Percentiles rank a stretch among this genome's conserved stretches.
Conservation (phyloP, 2,888 invertebrate genomes). For the Hypsopygia costalis region DNA sequence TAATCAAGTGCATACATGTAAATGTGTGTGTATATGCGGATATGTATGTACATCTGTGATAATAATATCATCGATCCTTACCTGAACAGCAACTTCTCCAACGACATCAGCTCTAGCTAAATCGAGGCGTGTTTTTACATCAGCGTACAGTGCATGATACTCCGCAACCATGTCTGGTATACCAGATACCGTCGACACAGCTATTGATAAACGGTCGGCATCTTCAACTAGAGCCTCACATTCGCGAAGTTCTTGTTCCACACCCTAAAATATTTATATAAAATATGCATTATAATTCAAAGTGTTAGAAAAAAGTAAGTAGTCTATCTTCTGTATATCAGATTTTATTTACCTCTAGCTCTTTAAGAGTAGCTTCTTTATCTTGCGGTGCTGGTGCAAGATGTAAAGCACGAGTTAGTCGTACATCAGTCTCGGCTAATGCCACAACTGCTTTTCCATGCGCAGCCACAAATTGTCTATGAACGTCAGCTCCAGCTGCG, state of each 20-base stretch:
- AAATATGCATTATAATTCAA: background rate
- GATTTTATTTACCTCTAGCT: conserved; percentile 64
- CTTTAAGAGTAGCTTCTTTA: conserved; percentile 57
- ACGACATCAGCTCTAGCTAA: conserved; percentile 57
- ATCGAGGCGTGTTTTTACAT: conserved; percentile 52
- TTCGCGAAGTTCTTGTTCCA: conserved; percentile 57
- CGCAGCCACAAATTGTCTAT: conserved; percentile 85
- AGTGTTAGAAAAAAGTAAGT: background rate
- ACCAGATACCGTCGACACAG: conserved; percentile 39
- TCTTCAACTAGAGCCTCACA: conserved; percentile 56
- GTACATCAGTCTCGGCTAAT: conserved; percentile 85
- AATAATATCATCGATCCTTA: conserved; percentile 22
- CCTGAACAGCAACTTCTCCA: conserved; percentile 68
- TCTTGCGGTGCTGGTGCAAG: conserved; percentile 72
- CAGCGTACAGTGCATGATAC: conserved; percentile 57
- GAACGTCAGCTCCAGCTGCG: conserved; percentile 81
- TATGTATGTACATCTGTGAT: too few relatives aligned
- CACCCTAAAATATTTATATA: conserved; percentile 34
- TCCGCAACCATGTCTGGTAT: conserved; percentile 60
- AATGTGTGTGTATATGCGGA: too few relatives aligned
- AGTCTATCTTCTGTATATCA: too few relatives aligned
- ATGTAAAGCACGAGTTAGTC: conserved; percentile 85
- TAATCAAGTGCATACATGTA: too few relatives aligned
- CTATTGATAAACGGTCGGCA: conserved; percentile 53
- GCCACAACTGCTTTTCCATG: conserved; percentile 87